Conservation (phyloP, 2,888 invertebrate genomes). For the Lepidochrysops patricia region DNA sequence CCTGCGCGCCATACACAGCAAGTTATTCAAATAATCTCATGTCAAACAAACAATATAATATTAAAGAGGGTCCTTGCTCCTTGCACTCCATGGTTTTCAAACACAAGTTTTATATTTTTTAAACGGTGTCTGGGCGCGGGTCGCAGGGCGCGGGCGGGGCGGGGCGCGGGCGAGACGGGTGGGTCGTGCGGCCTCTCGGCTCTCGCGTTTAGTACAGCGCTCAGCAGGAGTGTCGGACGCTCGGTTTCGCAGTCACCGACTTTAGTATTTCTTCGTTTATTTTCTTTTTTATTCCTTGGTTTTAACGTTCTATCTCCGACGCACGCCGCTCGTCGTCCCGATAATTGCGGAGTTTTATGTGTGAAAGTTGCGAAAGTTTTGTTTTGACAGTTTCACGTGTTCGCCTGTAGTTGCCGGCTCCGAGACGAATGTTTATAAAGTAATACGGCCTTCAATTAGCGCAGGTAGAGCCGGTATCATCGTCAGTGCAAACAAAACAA, state of each 20-base stretch:
- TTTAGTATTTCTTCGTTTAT: slow-evolving; percentile 72
- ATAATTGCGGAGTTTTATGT: slow-evolving; percentile 50
- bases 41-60: slow-evolving; percentile 8
- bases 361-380: slow-evolving; percentile 47
- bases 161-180: slow-evolving; percentile 46
- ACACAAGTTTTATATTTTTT: slow-evolving; percentile 44
- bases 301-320: slow-evolving; percentile 53
- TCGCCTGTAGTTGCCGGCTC: slow-evolving; percentile 66
- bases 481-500: slow-evolving; percentile 39
- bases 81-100: slow-evolving; percentile 36
- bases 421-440: slow-evolving; percentile 66
- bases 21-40: slow-evolving; percentile 26
- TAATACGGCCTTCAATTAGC: slow-evolving; percentile 57
- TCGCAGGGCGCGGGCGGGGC: slow-evolving; percentile 51
- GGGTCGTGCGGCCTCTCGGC: slow-evolving; percentile 63
- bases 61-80: neutral
- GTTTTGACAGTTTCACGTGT: slow-evolving; percentile 70
- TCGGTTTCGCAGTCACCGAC: slow-evolving; percentile 66
- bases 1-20: slow-evolving; percentile 18
- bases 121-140: slow-evolving; percentile 53
- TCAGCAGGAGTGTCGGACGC: slow-evolving; percentile 74
- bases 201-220: slow-evolving; percentile 72
- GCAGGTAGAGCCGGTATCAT: slow-evolving; percentile 63
- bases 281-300: slow-evolving; percentile 74
- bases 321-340: slow-evolving; percentile 44